Conservation (phyloP, 2,888 invertebrate species). For the Deilephila elpenor region DNA sequence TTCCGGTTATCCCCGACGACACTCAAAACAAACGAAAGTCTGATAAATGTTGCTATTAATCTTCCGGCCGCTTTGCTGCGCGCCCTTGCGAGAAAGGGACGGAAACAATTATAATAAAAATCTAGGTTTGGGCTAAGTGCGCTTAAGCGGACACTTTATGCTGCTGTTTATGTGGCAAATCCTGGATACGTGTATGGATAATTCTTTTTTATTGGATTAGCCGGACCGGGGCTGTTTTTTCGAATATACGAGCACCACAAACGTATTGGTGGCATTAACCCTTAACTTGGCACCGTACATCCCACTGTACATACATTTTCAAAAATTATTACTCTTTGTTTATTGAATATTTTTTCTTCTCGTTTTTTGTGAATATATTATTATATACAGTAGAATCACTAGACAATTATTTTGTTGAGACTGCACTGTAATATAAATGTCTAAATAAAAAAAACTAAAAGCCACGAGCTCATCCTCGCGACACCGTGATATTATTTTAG, state of each 20-base stretch:
- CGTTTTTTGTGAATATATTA: no score
- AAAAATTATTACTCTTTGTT: no score
- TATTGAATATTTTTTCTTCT: no score
- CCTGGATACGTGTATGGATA: slow-evolving; percentile 41
- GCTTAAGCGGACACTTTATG: slow-evolving; percentile 45
- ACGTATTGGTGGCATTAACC: slow-evolving; percentile 5
- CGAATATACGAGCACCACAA: background rate
- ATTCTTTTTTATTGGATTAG: slow-evolving; percentile 38
- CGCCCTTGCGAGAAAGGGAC: slow-evolving; percentile 59
- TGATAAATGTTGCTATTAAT: slow-evolving; percentile 78
- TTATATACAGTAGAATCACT: no score
- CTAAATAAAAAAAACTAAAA: no score
- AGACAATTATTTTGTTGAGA: no score
- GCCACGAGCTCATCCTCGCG: no score
- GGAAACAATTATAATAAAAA: slow-evolving; percentile 60
- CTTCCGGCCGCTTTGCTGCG: slow-evolving; percentile 60
- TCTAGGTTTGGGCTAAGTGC: slow-evolving; percentile 60
- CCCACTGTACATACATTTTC: no score
- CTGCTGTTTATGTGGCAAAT: slow-evolving; percentile 38
- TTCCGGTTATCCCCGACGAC: slow-evolving; percentile 74
- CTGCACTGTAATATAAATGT: no score
- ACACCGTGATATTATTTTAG: no score
- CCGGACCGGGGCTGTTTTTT: slow-evolving; percentile 30
- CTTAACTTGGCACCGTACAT: no score
- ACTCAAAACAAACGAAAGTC: slow-evolving; percentile 80